Evolutionary conservation across 2,888 invertebrate genomes (phyloP).

Genomic region (Ornithoptera alexandrae): DNA sequence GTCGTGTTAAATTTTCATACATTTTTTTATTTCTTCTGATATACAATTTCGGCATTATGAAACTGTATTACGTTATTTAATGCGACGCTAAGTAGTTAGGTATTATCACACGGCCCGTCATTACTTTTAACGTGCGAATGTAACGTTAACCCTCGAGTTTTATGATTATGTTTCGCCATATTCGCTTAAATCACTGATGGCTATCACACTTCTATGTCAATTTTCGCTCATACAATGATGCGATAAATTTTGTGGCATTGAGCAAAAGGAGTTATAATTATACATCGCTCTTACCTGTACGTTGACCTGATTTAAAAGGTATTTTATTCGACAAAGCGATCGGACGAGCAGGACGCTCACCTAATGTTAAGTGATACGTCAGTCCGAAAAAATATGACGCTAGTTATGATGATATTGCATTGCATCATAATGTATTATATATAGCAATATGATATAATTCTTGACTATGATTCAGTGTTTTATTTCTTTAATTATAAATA

Average conservation of each 20-base stretch:
- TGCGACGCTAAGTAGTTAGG: constrained; percentile 3
- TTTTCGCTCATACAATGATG: constrained; percentile 14
- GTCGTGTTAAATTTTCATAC: neutral
- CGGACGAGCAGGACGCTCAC: too few relatives aligned
- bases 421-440: too few relatives aligned
- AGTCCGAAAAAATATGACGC: too few relatives aligned
- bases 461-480: too few relatives aligned
- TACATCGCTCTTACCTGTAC: neutral
- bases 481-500: too few relatives aligned
- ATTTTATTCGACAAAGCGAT: too few relatives aligned
- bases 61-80: neutral
- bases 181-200: constrained; percentile 19
- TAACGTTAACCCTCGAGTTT: constrained; percentile 16
- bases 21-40: neutral
- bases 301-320: neutral
- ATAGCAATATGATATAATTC: too few relatives aligned
- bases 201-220: constrained; percentile 21
- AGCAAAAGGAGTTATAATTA: neutral
- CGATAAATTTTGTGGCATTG: constrained; percentile 17
- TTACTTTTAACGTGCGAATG: constrained; percentile 7
- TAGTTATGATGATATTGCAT: too few relatives aligned
- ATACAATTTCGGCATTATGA: neutral
- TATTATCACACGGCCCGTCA: constrained; percentile 12
- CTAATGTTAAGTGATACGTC: too few relatives aligned
- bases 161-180: constrained; percentile 21